These are phyloP conservation scores for Bombus difficillimus DNA, from an alignment of 1,140 invertebrate species.

Conservation along the genomic window DNA sequence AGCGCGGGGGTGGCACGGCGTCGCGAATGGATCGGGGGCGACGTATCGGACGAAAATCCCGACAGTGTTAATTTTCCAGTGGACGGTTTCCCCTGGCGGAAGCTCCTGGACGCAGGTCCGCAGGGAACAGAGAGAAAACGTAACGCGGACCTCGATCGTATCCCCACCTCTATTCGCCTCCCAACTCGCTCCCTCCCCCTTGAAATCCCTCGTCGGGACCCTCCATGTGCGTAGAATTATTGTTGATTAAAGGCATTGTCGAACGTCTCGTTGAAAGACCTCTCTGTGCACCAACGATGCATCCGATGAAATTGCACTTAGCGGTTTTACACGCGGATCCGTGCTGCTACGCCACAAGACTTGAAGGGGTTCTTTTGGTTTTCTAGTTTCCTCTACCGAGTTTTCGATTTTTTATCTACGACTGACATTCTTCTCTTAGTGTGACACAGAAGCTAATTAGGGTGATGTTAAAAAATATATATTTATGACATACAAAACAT, in stretches of 20 bases:
- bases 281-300: constrained; percentile 51
- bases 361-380: not conserved
- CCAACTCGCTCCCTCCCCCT: not conserved
- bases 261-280: constrained; percentile 63
- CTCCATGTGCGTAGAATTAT: constrained; percentile 71
- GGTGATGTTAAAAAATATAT: too few species aligned
- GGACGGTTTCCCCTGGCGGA: constrained; percentile 68
- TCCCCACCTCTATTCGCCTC: not conserved
- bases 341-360: not conserved
- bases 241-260: constrained; percentile 80
- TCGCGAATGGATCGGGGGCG: constrained; percentile 46
- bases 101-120: constrained; percentile 46
- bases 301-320: constrained; percentile 75
- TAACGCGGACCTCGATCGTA: constrained; percentile 42
- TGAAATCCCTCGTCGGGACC: constrained; percentile 35
- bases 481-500: too few species aligned
- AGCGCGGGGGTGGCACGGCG: not conserved
- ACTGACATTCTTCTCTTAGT: too few species aligned
- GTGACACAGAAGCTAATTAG: too few species aligned
- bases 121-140: constrained; percentile 57
- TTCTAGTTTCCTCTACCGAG: not conserved
- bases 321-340: constrained; percentile 53
- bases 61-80: constrained; percentile 78
- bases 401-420: not conserved
- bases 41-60: constrained; percentile 74